A percentile compares a stretch with the other conserved stretches of the same genome.
These are phyloP conservation scores for Gopherus flavomarginatus DNA, from an alignment of 2,113 vertebrate genomes.

Conservation along the genomic window DNA sequence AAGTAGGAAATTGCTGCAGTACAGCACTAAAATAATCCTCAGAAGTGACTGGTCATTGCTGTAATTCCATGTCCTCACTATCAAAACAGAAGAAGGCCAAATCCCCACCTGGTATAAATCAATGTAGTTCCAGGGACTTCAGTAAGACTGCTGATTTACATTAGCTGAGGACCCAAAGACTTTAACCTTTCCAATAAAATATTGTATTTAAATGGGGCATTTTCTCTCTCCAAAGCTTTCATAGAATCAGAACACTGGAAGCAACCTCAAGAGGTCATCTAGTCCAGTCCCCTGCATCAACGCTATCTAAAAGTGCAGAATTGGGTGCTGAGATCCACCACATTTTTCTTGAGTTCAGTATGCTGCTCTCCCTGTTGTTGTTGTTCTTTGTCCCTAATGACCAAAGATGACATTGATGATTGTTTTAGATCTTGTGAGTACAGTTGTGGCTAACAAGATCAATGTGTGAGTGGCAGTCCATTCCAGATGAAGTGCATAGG, in stretches of 20 bases:
- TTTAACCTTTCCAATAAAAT: neutral
- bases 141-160: neutral
- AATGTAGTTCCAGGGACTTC: neutral
- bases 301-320: neutral
- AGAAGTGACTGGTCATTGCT: neutral
- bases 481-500: too few relatives aligned
- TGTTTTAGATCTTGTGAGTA: too few relatives aligned
- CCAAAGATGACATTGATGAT: too few relatives aligned
- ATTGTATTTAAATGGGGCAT: neutral
- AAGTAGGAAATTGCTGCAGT: neutral
- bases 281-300: neutral
- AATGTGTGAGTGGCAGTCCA: too few relatives aligned
- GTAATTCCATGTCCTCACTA: neutral
- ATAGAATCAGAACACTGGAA: neutral
- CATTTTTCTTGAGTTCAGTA: neutral
- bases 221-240: neutral
- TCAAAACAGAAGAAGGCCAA: neutral
- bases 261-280: too few relatives aligned
- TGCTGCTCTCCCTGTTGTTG: neutral
- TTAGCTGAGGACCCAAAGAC: neutral
- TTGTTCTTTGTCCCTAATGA: too few relatives aligned
- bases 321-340: neutral
- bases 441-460: too few relatives aligned
- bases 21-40: slow-evolving; percentile 17
- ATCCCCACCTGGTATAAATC: neutral